Evolutionary conservation across 2,797 vertebrate genomes (phyloP), one percentile per base, ranked within the genome.

Genomic region (Harpagifer antarcticus): DNA sequence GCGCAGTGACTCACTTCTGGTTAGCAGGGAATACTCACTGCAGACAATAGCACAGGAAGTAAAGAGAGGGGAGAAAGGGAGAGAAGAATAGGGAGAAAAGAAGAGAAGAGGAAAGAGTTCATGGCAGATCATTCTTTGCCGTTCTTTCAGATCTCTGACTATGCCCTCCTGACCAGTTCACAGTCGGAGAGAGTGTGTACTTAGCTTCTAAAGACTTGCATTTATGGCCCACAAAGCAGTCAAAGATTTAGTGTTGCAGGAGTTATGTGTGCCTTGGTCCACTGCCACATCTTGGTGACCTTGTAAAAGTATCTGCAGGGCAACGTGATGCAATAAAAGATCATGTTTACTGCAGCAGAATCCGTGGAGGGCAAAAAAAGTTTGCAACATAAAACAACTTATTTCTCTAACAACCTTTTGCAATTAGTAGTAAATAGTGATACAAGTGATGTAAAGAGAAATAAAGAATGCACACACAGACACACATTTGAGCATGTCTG

Each of bases 271-370:
- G 89, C 79, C 67, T 92, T 91, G 91, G 91, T 86, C 83, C 76
- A 49, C 56, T 64, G 90, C 91, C 91, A 91, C 87, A 78, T 93
- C 84, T 92, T 75, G 77, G 90, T 89, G 93, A 94, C 93, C 93
- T 94, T 94, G 91, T 93, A 90, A 91, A 91, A 90, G 86, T 88
- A 90, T 92, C 93, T 86, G 89, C 93, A 91, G 91, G 92, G 88
- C 88, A 85, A 90, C 84, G 88, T 94, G 93, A 94, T 82, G 88
- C 89, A 94, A 94, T 92, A 82, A 90, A 85, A 78, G 76, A 88
- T 84, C 48, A 54, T 71, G 83, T 88, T 89, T 86, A 83, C 83
- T 67, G 79, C 80, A 74, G 76, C 56, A 23, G 71, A 82, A 78
- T 53, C 58, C 57, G 31, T 9, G 2, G 44, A 59, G 71, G 75